Conservation (phyloP, 2,113 vertebrate species). For the Callospermophilus lateralis region DNA sequence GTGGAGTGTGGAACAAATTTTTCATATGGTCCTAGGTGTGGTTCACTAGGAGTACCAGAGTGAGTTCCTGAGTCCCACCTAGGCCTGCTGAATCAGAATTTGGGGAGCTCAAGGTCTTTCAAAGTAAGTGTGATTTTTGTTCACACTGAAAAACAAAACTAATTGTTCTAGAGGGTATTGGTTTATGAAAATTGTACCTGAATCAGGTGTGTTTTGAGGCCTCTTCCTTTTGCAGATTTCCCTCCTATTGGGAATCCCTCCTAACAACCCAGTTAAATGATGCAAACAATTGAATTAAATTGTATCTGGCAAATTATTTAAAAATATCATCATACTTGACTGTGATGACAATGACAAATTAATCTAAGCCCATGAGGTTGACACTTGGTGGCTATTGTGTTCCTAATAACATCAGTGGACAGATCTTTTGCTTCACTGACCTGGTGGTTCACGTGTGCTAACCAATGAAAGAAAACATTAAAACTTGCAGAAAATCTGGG, state of each 20-base stretch:
- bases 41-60: background rate
- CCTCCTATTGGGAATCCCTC: background rate
- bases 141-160: background rate
- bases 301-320: background rate
- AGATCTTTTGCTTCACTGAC: background rate
- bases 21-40: background rate
- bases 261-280: background rate
- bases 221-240: background rate
- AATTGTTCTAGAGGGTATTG: background rate
- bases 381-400: background rate
- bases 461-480: background rate
- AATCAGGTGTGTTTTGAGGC: background rate
- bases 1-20: background rate
- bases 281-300: conserved; percentile 3
- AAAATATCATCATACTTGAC: background rate
- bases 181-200: background rate
- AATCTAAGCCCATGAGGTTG: background rate
- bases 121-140: background rate
- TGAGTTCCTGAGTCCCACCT: background rate
- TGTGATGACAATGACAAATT: background rate
- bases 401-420: background rate
- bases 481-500: background rate
- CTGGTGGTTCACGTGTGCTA: background rate
- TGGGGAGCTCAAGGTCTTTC: background rate
- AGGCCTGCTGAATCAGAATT: background rate